These are phyloP conservation scores for Columbina picui DNA, from an alignment of 2,113 vertebrate species.

Conservation along the genomic window DNA sequence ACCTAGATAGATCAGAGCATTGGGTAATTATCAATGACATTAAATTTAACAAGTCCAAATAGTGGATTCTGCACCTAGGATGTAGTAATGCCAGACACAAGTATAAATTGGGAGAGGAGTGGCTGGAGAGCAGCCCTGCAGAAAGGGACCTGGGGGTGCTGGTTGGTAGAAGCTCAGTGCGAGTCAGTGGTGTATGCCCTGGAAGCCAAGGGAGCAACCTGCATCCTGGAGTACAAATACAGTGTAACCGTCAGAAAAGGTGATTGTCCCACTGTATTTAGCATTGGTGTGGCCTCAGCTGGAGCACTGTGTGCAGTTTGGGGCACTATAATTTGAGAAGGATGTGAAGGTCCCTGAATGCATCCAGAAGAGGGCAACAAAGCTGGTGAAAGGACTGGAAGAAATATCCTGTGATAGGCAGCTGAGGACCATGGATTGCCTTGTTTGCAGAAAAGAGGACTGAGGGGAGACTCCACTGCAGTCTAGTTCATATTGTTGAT, in stretches of 20 bases:
- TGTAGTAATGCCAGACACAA: accelerated
- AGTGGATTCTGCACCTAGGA: neutral
- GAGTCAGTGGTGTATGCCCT: neutral
- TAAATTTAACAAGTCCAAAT: neutral
- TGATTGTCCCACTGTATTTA: accelerated
- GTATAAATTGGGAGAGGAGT: accelerated
- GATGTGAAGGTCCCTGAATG: neutral
- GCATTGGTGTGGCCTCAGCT: accelerated
- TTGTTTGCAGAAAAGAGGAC: too few relatives aligned
- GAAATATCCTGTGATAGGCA: too few relatives aligned
- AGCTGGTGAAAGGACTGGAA: neutral
- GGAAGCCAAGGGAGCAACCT: neutral
- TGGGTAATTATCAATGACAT: neutral
- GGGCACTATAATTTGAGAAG: neutral
- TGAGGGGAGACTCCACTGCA: too few relatives aligned
- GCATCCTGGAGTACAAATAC: neutral
- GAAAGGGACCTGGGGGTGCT: neutral
- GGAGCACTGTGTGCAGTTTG: neutral
- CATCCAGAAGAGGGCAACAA: neutral
- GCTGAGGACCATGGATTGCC: too few relatives aligned
- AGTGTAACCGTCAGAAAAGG: neutral
- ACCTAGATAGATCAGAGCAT: neutral
- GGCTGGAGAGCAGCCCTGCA: neutral
- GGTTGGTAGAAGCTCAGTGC: accelerated
- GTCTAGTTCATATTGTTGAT: neutral